Base-by-base conservation (phyloP, 2,888 invertebrate genomes). In the Drosophila leonis region DNA sequence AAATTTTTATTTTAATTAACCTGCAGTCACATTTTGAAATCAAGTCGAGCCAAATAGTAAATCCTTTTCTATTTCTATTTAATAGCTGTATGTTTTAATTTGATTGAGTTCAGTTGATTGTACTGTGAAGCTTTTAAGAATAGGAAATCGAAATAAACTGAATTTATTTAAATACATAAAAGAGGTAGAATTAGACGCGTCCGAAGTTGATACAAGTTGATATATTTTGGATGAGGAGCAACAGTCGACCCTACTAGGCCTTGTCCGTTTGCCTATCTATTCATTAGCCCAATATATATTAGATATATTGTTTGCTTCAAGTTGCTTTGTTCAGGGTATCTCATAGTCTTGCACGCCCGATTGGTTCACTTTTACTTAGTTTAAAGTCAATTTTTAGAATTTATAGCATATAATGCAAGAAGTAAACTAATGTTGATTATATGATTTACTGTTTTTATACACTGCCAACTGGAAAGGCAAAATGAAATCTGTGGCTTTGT, bases 401-500 rank as follows among this genome's bases (percentile, higher is more conserved):
- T 39, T 27, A 18, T 39, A 39, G 18, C 37, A 24, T 18, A 29
- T 18, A 55, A 39, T 55, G 4, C 9, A 33, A 33, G 31, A 31
- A n/a, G 2, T 39, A 39, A n/a, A 29, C 39, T 20, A 35, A 52
- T 39, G 39, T 63, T 60, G 52, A 52, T 63, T 24, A 57, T 56
- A 56, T 60, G 61, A 73, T 59, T 73, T 61, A 76, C 57, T 62
- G 54, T 27, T 44, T 35, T 49, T 49, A 59, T 65, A 62, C 46
- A 61, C 46, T 35, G 5, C 2, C 29, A 13, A 9, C 33, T 10
- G 20, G 31, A 15, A 33, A 20, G 29, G 20, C 44, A 64, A 35
- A 61, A 65, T 65, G 55, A 54, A 71, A 68, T 63, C 65, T 74
- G 80, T 65, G 74, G 85, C 78, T 76, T 61, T 76, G 79, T 51